phyloP scores from a whole-genome alignment of 1,140 invertebrate species.

The Drosophila nebulosa region DNA sequence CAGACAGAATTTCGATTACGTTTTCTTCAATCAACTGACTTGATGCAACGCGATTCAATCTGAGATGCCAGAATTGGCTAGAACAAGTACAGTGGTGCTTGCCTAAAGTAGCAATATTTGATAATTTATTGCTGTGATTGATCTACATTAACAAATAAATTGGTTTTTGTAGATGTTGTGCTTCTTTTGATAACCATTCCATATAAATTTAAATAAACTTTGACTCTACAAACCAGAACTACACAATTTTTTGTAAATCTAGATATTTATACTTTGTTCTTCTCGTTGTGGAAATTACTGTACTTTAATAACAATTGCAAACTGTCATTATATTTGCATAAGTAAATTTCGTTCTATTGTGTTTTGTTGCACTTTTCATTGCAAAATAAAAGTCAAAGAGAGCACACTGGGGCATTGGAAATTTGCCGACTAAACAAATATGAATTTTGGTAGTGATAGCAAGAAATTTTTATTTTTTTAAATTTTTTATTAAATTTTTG shows the following conservation, averaged over 20 bases:
- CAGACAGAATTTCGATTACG: slow-evolving; percentile 56
- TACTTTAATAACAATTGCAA: neutral
- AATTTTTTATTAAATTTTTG: neutral
- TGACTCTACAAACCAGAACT: no score
- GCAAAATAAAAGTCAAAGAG: slow-evolving; percentile 34
- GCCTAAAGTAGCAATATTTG: neutral
- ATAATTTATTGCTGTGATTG: no score
- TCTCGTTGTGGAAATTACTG: neutral
- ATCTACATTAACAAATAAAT: no score
- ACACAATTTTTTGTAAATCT: no score
- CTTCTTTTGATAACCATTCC: no score
- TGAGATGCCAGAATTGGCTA: neutral
- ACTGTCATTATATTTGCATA: neutral
- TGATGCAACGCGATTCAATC: slow-evolving; percentile 17
- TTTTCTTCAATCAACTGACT: slow-evolving; percentile 33
- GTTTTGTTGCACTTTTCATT: slow-evolving; percentile 39
- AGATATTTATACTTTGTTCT: no score
- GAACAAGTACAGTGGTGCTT: neutral
- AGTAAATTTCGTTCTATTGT: slow-evolving; percentile 4
- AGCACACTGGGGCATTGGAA: neutral
- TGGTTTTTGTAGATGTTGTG: no score
- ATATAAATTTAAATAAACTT: no score
- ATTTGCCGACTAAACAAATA: neutral
- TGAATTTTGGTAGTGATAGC: slow-evolving; percentile 47
- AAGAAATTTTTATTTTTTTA: neutral